Evolutionary conservation across 2,888 invertebrate species (phyloP), one percentile per base, ranked within the genome.

Genomic region (Diarsia mendica): DNA sequence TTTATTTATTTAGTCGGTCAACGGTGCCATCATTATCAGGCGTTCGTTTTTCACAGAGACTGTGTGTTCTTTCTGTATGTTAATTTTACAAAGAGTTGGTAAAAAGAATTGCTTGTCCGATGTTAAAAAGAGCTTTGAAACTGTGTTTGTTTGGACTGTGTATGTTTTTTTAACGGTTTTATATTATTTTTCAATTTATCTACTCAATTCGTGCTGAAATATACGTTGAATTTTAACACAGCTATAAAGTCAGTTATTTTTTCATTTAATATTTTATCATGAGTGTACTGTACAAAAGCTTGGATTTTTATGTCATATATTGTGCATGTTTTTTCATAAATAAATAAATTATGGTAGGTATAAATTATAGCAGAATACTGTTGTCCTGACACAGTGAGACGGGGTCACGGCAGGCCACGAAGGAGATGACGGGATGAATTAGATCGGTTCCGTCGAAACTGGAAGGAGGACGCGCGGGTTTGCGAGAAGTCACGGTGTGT

Each of bases 1-100:
- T 61, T 67, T 69, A 9, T 68, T 13, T 28, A 49, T 73, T 79
- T 65, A 10, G 33, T 78, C 51, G 2, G 18, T 67, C 9, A 10
- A 3, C 33, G 48, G 49, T 68, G 53, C 58, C 63, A 67, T 67
- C 58, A 51, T 18, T 28, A 63, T 53, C 48, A 77, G 23, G 10
- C 49, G 58, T 58, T 51, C 20, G 77, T 58, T 77, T 65, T 70
- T 51, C 1, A 39, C 23, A 61, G 2, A 61, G 1, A 15, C 33
- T 28, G 5, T 60, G 28, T 49, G n/a, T 46, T 20, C 15, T 68
- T 46, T 20, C 15, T 68, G 44, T 64, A 3, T 58, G 33, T 58
- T 48, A n/a, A 58, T 69, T 69, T 39, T 23, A 48, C 48, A 33
- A 18, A 72, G 33, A 33, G 44, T 33, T 18, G 0, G 18, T 33